phyloP scores from a whole-genome alignment of 2,797 vertebrate species.

The Crenichthys baileyi region DNA sequence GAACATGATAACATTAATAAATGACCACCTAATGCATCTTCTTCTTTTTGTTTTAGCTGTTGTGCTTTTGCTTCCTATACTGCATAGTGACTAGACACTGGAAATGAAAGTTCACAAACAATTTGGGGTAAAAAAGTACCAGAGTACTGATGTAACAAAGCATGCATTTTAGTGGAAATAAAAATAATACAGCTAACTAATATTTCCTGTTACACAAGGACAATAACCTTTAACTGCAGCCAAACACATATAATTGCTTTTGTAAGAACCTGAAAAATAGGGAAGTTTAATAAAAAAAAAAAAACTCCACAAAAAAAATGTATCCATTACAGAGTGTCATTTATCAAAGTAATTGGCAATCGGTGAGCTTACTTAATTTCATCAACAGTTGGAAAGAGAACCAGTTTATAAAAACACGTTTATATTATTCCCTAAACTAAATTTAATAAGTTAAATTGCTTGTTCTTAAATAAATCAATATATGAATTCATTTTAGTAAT shows the following conservation, averaged over 20 bases:
- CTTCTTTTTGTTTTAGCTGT: slow-evolving; percentile 55
- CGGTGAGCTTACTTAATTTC: slow-evolving; percentile 69
- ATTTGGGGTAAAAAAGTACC: slow-evolving; percentile 53
- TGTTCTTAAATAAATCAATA: slow-evolving; percentile 88
- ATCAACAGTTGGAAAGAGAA: slow-evolving; percentile 74
- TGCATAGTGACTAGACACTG: slow-evolving; percentile 74
- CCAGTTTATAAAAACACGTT: slow-evolving; percentile 77
- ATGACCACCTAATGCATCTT: slow-evolving; percentile 44
- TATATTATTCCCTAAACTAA: slow-evolving; percentile 88
- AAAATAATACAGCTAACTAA: slow-evolving; percentile 71
- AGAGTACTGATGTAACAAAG: slow-evolving; percentile 65
- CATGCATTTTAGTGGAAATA: slow-evolving; percentile 77
- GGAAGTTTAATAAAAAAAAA: slow-evolving; percentile 45
- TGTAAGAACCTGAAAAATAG: slow-evolving; percentile 48
- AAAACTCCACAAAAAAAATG: slow-evolving; percentile 31
- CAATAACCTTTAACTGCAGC: slow-evolving; percentile 50
- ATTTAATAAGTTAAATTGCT: slow-evolving; percentile 89
- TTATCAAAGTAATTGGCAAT: slow-evolving; percentile 69
- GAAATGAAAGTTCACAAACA: slow-evolving; percentile 53
- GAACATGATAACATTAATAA: slow-evolving; percentile 36
- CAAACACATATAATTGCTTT: slow-evolving; percentile 48
- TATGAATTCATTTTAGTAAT: slow-evolving; percentile 83
- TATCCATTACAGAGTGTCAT: slow-evolving; percentile 49
- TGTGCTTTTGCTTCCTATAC: slow-evolving; percentile 74
- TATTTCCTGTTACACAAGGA: slow-evolving; percentile 66